phyloP scores from a whole-genome alignment of 2,888 invertebrate species.

The Cyaniris semiargus region DNA sequence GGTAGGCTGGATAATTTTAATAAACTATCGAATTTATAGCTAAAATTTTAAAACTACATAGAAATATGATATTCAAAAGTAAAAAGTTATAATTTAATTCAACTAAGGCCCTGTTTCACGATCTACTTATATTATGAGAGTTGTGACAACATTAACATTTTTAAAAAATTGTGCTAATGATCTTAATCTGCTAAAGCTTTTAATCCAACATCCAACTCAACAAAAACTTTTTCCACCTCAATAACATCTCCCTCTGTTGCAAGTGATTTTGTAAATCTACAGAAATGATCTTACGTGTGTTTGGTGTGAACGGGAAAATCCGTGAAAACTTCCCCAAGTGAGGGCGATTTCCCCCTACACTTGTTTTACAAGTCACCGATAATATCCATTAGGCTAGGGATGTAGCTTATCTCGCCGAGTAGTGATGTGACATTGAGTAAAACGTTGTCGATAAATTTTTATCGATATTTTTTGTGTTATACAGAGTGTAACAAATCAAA shows the following conservation, averaged over 20 bases:
- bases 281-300: conserved; percentile 4
- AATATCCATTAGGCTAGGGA: conserved; percentile 29
- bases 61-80: too few species aligned
- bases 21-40: not conserved
- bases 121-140: too few species aligned
- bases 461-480: not conserved
- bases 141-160: too few species aligned
- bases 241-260: not conserved
- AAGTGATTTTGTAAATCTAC: conserved; percentile 27
- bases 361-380: conserved; percentile 31
- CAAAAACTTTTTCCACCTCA: not conserved
- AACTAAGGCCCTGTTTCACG: too few species aligned
- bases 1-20: not conserved
- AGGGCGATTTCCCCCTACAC: conserved; percentile 27
- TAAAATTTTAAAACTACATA: too few species aligned
- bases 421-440: not conserved
- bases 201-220: not conserved
- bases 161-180: not conserved
- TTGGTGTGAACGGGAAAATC: conserved; percentile 7
- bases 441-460: not conserved
- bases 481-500: too few species aligned
- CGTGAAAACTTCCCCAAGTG: conserved; percentile 3
- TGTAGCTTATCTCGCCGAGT: conserved; percentile 14
- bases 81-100: too few species aligned
- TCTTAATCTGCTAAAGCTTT: not conserved